These are phyloP conservation scores for Canis aureus DNA, from an alignment of 2,113 vertebrate species.

Conservation along the genomic window DNA sequence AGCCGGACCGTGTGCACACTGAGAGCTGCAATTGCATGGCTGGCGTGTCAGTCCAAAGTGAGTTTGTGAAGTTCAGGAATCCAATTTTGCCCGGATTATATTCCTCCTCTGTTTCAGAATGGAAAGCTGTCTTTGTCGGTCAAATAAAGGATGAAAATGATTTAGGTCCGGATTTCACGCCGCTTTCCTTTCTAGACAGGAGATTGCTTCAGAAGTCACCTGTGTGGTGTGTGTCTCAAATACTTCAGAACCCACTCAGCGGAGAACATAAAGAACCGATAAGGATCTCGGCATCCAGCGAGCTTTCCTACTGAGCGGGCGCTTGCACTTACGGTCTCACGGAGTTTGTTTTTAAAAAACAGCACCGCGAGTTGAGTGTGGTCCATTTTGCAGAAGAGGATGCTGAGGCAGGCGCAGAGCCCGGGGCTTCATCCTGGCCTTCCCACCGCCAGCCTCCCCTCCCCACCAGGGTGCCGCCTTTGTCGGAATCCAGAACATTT, in stretches of 20 bases:
- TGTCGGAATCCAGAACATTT: rapidly evolving
- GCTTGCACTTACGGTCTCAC: rapidly evolving
- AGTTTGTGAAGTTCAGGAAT: not conserved
- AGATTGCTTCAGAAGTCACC: not conserved
- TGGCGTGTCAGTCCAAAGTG: rapidly evolving
- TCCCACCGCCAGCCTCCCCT: rapidly evolving
- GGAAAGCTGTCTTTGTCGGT: not conserved
- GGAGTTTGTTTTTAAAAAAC: not conserved
- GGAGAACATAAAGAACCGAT: no score
- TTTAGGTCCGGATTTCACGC: conserved; percentile 34
- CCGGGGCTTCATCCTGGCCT: rapidly evolving
- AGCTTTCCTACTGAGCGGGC: not conserved
- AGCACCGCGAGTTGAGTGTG: rapidly evolving
- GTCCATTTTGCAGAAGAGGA: rapidly evolving
- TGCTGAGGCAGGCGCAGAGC: rapidly evolving
- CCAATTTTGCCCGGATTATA: not conserved
- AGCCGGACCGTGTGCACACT: not conserved
- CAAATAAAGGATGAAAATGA: conserved; percentile 38
- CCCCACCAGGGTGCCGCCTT: rapidly evolving
- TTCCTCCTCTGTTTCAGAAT: not conserved
- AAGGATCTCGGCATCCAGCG: rapidly evolving
- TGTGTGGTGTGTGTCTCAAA: not conserved
- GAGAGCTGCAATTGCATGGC: not conserved
- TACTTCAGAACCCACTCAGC: not conserved
- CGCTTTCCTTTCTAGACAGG: not conserved